phyloP scores from a whole-genome alignment of 2,113 vertebrate genomes.

The Triplophysa siluroides region DNA sequence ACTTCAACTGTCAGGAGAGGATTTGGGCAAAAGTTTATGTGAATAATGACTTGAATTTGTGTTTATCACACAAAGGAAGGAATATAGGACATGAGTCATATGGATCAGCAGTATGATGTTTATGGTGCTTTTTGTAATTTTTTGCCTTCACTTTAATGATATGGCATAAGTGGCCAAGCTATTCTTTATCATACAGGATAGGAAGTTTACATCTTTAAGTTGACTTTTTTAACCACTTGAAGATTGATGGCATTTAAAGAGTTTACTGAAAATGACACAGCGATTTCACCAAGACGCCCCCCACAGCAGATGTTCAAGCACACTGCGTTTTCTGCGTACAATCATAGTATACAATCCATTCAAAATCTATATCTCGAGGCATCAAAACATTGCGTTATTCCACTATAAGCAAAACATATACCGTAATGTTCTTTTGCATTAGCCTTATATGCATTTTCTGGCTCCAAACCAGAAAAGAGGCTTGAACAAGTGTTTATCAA shows the following conservation, averaged over 20 bases:
- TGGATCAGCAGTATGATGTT: too few species aligned
- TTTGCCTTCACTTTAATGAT: too few species aligned
- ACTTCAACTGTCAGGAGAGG: too few species aligned
- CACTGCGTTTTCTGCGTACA: neutral
- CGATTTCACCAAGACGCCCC: neutral
- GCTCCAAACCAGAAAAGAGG: slow-evolving; percentile 60
- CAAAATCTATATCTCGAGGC: slow-evolving; percentile 1
- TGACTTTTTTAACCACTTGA: neutral
- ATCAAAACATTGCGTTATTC: neutral
- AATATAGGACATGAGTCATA: too few species aligned
- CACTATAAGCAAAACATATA: slow-evolving; percentile 4
- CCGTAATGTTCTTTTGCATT: neutral
- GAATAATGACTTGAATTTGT: too few species aligned
- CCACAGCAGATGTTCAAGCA: neutral
- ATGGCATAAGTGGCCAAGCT: too few species aligned
- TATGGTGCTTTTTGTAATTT: too few species aligned
- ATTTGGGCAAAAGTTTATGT: too few species aligned
- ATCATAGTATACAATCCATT: neutral
- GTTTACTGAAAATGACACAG: slow-evolving; percentile 4
- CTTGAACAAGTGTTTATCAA: slow-evolving; percentile 56
- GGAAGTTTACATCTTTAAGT: too few species aligned
- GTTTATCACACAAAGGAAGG: too few species aligned
- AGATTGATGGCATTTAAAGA: slow-evolving; percentile 25
- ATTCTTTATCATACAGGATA: too few species aligned
- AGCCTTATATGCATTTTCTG: neutral